Evolutionary conservation across 2,113 vertebrate species (phyloP).

Genomic region (Promerops cafer): DNA sequence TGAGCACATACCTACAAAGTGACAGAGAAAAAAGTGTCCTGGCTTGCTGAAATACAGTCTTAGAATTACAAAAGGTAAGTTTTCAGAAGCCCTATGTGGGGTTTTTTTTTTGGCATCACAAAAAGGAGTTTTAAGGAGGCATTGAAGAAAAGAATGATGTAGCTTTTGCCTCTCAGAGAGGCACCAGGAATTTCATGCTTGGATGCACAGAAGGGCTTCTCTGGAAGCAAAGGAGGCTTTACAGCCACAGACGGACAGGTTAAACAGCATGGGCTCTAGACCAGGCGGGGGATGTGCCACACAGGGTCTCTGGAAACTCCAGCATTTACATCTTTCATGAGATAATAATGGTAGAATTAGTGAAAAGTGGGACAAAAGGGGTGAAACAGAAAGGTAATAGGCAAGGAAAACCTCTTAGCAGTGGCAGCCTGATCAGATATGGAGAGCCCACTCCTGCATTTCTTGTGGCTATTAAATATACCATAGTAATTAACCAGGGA

Average conservation of each 20-base stretch:
- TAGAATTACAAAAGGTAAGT: not conserved
- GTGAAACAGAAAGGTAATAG: not conserved
- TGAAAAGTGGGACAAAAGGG: not conserved
- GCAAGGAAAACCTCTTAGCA: not conserved
- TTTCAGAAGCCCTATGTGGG: not conserved
- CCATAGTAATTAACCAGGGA: not conserved
- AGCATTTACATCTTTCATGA: not conserved
- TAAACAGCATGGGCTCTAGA: rapidly evolving
- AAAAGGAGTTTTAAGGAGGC: not conserved
- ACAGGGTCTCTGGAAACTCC: not conserved
- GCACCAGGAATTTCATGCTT: not conserved
- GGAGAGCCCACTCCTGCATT: not conserved
- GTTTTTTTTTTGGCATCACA: not conserved
- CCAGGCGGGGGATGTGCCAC: too few relatives aligned
- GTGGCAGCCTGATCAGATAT: not conserved
- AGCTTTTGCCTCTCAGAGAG: not conserved
- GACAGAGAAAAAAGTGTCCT: not conserved
- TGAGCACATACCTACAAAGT: not conserved
- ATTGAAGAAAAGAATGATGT: not conserved
- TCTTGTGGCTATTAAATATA: not conserved
- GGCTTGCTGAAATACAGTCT: not conserved
- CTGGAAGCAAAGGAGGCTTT: not conserved
- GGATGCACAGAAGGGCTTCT: not conserved
- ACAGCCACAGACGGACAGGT: too few relatives aligned
- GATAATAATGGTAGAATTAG: not conserved